Conservation (phyloP, 2,888 invertebrate species). For the Euspilapteryx auroguttella region DNA sequence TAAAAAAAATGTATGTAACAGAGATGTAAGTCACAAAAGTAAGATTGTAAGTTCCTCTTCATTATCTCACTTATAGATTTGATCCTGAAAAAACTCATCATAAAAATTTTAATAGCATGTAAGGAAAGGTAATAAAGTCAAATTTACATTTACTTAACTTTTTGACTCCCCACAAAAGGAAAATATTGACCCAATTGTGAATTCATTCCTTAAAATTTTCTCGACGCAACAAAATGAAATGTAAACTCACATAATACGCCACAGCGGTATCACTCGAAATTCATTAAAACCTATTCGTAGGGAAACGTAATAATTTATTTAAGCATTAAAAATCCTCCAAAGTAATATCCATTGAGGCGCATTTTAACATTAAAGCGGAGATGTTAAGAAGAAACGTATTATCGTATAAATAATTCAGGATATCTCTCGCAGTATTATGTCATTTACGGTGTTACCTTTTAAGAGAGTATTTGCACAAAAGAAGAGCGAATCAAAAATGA, state of each 20-base stretch:
- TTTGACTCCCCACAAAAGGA: no score
- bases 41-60: no score
- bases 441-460: conserved; percentile 55
- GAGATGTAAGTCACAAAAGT: no score
- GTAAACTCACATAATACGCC: conserved; percentile 29
- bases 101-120: no score
- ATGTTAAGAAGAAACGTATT: conserved; percentile 30
- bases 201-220: no score
- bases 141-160: no score
- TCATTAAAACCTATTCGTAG: conserved; percentile 53
- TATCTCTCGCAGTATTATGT: conserved; percentile 55
- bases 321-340: conserved; percentile 52
- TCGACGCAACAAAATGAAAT: conserved; percentile 26
- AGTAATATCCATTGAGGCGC: conserved; percentile 54
- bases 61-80: no score
- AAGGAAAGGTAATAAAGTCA: no score
- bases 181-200: no score
- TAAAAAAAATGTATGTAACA: no score
- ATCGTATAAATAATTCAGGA: conserved; percentile 55
- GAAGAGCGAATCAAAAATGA: conserved; percentile 62
- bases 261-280: conserved; percentile 30
- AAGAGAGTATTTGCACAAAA: conserved; percentile 56
- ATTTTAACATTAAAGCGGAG: conserved; percentile 31
- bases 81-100: no score
- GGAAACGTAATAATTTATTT: conserved; percentile 56